Evolutionary conservation across 1,140 invertebrate species (phyloP), one percentile per base, ranked within the genome.

Genomic region (Glossosoma conforme): DNA sequence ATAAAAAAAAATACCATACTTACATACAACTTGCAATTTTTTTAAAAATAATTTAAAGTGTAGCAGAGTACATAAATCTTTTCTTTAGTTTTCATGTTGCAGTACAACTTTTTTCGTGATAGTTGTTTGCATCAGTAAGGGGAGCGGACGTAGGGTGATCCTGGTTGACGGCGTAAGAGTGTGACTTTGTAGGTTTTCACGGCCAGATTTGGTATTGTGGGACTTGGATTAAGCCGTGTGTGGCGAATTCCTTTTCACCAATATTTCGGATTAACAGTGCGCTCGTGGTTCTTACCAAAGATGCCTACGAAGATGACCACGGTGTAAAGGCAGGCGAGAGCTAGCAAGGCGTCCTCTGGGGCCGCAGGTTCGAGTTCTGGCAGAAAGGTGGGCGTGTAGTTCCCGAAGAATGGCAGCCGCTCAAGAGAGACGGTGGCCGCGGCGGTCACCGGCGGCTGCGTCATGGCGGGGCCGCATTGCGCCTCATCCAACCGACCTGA

Each of bases 251-350:
- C n/a, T 6, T 28, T 28, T 6, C 25, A 6, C 6, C 25, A 8
- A 6, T 28, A n/a, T 28, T 8, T 28, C 6, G 6, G 25, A 8
- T 8, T 28, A 8, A 8, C n/a, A n/a, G 25, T 28, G 25, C 4
- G 8, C 20, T 18, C 20, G 8, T 21, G 11, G 22, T 14, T 10
- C 22, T 55, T 41, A 57, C 71, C 71, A 56, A 72, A 63, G 33
- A 72, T 65, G 18, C 71, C 71, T 10, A 74, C 62, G 40, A 70
- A 58, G 14, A 67, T 64, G 13, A 74, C 65, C 35, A 72, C 59
- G 19, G 67, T 64, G 58, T 74, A 72, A 10, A 71, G 61, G 17
- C 62, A 63, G 17, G 70, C 60, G 18, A 74, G 63, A 18, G 66
- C 58, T 20, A 65, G 63, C 32, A 71, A 55, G 24, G 58, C 54